Conservation (phyloP, 2,888 invertebrate species). For the Nomada ruficornis region DNA sequence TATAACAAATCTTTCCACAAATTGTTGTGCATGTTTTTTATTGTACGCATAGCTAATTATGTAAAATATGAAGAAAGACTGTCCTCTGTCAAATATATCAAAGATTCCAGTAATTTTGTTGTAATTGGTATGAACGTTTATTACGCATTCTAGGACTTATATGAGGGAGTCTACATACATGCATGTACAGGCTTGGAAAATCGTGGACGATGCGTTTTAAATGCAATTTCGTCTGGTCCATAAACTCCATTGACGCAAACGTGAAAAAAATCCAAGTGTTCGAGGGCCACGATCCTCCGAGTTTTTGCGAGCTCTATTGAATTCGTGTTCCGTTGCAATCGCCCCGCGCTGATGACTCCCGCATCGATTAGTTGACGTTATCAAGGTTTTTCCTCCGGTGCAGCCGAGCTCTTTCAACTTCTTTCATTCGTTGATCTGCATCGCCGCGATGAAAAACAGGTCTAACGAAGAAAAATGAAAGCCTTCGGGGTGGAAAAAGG, state of each 20-base stretch:
- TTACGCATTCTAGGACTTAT: no score
- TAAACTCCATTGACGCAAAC: slow-evolving; percentile 18
- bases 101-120: no score
- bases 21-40: no score
- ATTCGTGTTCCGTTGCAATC: slow-evolving; percentile 11
- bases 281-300: neutral
- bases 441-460: neutral
- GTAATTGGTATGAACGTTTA: no score
- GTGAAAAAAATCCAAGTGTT: neutral
- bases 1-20: neutral
- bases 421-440: slow-evolving; percentile 7
- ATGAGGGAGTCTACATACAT: neutral
- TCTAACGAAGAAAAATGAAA: slow-evolving; percentile 25
- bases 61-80: no score
- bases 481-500: neutral
- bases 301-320: neutral
- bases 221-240: slow-evolving; percentile 5
- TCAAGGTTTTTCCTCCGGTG: neutral
- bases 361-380: slow-evolving; percentile 28
- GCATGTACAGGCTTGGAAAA: neutral
- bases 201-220: slow-evolving; percentile 4
- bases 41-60: no score
- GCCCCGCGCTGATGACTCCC: slow-evolving; percentile 9
- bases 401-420: neutral
- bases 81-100: no score